phyloP scores from a whole-genome alignment of 2,113 vertebrate genomes.

The Alosa alosa region DNA sequence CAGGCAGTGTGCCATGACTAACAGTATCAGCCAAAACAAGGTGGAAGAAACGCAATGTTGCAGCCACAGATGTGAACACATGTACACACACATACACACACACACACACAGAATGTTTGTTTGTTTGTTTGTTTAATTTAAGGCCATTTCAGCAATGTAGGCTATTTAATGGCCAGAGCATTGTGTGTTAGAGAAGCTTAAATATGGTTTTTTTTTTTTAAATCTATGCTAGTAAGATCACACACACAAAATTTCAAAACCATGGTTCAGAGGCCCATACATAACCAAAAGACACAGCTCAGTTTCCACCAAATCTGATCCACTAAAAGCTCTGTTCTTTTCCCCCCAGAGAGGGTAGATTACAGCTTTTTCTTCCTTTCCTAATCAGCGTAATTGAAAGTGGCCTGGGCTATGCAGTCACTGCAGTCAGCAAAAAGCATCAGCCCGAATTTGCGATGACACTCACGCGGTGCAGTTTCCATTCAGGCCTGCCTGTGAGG shows the following conservation, averaged over 20 bases:
- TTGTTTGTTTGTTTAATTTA: too few species aligned
- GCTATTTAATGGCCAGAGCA: too few species aligned
- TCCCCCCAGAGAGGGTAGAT: neutral
- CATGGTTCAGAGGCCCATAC: neutral
- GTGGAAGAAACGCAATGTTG: too few species aligned
- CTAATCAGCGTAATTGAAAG: conserved; percentile 16
- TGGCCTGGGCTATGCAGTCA: neutral
- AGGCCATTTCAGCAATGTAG: too few species aligned
- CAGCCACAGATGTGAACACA: neutral
- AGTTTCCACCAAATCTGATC: neutral
- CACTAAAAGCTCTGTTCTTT: neutral
- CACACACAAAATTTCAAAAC: neutral
- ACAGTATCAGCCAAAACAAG: too few species aligned
- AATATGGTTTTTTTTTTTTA: too few species aligned
- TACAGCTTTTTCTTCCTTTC: neutral
- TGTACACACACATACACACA: too few species aligned
- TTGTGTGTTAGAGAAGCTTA: too few species aligned
- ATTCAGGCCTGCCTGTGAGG: neutral
- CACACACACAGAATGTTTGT: neutral
- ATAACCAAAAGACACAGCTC: neutral
- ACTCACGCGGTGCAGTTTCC: neutral
- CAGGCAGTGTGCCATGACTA: too few species aligned
- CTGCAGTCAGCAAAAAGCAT: neutral
- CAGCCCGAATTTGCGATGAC: neutral
- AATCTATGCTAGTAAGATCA: too few species aligned